These are phyloP conservation scores for Rhamnusium bicolor DNA, from an alignment of 2,888 invertebrate species.

Conservation along the genomic window DNA sequence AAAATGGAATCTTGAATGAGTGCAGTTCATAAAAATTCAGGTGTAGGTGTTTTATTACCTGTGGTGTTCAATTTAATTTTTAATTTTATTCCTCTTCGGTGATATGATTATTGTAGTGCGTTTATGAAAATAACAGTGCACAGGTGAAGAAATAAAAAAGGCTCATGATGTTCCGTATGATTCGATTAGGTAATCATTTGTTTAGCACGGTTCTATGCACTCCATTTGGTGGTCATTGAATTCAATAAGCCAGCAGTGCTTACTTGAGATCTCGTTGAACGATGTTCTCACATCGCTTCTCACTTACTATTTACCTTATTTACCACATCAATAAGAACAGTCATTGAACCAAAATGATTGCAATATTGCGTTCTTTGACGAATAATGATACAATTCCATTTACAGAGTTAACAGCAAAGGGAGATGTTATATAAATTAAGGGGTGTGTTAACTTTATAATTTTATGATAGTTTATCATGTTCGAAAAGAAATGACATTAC, in stretches of 20 bases:
- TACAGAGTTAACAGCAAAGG: neutral
- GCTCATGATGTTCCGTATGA: conserved; percentile 54
- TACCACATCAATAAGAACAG: conserved; percentile 21
- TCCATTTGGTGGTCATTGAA: conserved; percentile 70
- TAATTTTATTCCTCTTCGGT: no score
- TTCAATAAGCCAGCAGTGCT: conserved; percentile 58
- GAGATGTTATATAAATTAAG: neutral
- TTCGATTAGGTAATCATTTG: conserved; percentile 70
- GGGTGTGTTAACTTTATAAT: no score
- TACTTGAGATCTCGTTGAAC: conserved; percentile 54
- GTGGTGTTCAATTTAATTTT: no score
- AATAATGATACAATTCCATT: neutral
- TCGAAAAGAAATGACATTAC: no score
- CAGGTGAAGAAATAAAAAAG: conserved; percentile 34
- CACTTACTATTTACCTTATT: conserved; percentile 56
- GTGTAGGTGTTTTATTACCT: no score
- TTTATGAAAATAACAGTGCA: neutral
- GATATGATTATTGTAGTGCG: neutral
- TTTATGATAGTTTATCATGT: no score
- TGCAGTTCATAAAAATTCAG: no score
- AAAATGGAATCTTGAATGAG: no score
- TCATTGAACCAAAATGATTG: conserved; percentile 9
- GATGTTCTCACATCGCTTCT: conserved; percentile 62
- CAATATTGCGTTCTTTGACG: neutral
- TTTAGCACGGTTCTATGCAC: conserved; percentile 67